phyloP scores from a whole-genome alignment of 1,140 invertebrate species.

The Camponotus pennsylvanicus region DNA sequence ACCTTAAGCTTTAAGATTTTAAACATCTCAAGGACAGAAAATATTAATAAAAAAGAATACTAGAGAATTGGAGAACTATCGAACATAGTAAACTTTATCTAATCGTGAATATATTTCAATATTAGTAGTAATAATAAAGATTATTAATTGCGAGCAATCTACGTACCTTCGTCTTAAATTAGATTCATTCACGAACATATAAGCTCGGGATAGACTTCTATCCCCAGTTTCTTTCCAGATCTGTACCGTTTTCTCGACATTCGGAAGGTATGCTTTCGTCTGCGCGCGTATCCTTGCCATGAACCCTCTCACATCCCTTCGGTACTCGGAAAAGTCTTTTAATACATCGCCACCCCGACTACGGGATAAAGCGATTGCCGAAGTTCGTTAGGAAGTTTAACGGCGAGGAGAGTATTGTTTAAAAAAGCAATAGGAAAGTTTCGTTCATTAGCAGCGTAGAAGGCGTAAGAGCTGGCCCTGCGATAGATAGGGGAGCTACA shows the following conservation, averaged over 20 bases:
- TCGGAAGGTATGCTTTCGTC: constrained; percentile 33
- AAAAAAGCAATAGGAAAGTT: constrained; percentile 78
- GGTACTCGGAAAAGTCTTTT: constrained; percentile 51
- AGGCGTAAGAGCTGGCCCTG: constrained; percentile 40
- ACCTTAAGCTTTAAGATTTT: not conserved
- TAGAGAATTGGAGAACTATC: not conserved
- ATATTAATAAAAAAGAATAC: not conserved
- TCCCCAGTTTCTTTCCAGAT: not conserved
- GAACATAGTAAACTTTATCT: not conserved
- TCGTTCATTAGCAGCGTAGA: constrained; percentile 73
- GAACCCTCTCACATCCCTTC: not conserved
- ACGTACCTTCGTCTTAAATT: not conserved
- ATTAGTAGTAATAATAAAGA: not conserved
- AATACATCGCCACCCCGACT: constrained; percentile 62
- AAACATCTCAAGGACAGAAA: not conserved
- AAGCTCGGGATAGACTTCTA: not conserved
- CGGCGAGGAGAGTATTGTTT: constrained; percentile 68
- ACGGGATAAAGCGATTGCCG: constrained; percentile 74
- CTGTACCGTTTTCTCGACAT: constrained; percentile 11
- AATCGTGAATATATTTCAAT: not conserved
- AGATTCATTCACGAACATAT: not conserved
- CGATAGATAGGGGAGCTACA: constrained; percentile 4
- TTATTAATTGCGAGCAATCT: constrained; percentile 9
- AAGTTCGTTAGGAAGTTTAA: constrained; percentile 77
- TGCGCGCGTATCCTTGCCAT: not conserved